Base-by-base conservation (phyloP, 2,888 invertebrate species). In the Cheilosia grossa region DNA sequence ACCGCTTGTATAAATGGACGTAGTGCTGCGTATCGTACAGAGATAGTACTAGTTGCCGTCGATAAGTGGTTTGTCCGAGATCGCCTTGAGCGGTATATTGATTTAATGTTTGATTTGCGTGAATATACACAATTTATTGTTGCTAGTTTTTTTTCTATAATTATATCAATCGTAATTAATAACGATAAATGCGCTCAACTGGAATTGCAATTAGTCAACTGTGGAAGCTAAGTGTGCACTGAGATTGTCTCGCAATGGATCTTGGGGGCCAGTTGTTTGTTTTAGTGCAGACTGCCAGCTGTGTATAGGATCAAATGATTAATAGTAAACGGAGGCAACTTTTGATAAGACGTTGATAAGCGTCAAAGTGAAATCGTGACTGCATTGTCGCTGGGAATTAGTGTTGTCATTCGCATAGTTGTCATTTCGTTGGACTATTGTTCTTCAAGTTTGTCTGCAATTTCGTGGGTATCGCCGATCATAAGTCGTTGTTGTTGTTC, bases 41-140 rank as follows among this genome's bases (percentile, higher is more conserved):
- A 19, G 10, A n/a, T 30, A 30, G 21, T 13, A 24, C 13, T 51
- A 49, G 49, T 64, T 40, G 66, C 54, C 54, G 67, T 53, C 70
- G 49, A 74, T 69, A 69, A 69, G 69, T 81, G 81, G 61, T 63
- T 75, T 69, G 74, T 54, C n/a, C 42, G 67, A 69, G 67, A 63
- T 63, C 70, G 81, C 81, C 70, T 66, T 59, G 27, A 72, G 81
- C 75, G 67, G 44, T 69, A 47, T 70, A 54, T 70, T 80, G 44
- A 74, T 81, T 81, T 61, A 37, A 75, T 75, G 63, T 74, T 74
- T 53, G 42, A 63, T 63, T 69, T 70, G 24, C 51, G 64, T 58
- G 21, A n/a, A n/a, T n/a, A n/a, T n/a, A 64, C 19, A 78, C 49
- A n/a, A 53, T 27, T 30, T 53, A 3, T 13, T 44, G 54, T 58